Evolutionary conservation across 2,113 vertebrate species (phyloP).

Genomic region (Bungarus multicinctus): DNA sequence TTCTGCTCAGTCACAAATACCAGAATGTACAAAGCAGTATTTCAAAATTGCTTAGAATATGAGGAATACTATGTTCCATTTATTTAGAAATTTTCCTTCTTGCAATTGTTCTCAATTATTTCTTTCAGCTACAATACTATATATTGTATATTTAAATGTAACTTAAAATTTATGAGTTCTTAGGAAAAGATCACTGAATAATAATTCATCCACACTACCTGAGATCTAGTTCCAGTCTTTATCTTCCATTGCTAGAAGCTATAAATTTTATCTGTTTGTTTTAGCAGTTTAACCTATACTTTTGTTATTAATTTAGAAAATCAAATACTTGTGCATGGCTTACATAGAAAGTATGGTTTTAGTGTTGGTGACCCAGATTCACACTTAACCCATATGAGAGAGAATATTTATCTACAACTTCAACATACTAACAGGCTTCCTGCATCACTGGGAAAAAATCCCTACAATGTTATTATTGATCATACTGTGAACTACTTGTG

Average conservation of each 20-base stretch:
- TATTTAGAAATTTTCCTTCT: background rate
- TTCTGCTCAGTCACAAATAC: background rate
- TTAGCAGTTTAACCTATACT: background rate
- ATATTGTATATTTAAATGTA: background rate
- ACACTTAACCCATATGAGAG: background rate
- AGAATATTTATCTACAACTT: background rate
- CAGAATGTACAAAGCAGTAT: background rate
- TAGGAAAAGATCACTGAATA: background rate
- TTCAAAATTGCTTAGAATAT: background rate
- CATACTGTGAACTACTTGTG: background rate
- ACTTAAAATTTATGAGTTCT: background rate
- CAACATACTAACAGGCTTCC: background rate
- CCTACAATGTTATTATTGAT: background rate
- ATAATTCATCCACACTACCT: background rate
- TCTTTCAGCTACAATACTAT: background rate
- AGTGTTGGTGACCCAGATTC: background rate
- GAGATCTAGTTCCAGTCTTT: background rate
- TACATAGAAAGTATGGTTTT: background rate
- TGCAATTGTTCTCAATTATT: background rate
- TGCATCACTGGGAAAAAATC: background rate
- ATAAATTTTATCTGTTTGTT: background rate
- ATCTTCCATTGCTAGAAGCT: background rate
- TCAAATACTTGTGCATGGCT: background rate
- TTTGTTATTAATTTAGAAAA: background rate
- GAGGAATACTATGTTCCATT: constrained; percentile 16